Conservation (phyloP, 1,140 invertebrate species). For the Zaprionus lachaisei region DNA sequence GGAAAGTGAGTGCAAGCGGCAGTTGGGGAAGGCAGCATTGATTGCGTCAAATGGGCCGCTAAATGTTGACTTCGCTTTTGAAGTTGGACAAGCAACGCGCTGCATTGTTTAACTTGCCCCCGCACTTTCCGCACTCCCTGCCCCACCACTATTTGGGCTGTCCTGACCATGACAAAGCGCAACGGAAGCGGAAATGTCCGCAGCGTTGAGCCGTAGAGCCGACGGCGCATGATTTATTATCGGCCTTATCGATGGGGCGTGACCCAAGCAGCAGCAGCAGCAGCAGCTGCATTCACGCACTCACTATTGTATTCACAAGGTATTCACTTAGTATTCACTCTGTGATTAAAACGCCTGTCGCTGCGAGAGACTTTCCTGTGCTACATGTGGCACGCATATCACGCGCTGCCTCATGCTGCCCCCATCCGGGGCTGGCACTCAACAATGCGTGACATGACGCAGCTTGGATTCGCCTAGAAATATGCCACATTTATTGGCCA, state of each 20-base stretch:
- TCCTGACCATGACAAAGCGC: conserved; percentile 45
- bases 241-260: conserved; percentile 39
- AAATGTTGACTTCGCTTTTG: conserved; percentile 66
- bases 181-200: conserved; percentile 73
- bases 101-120: conserved; percentile 24
- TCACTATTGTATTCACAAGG: conserved; percentile 23
- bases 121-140: neutral
- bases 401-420: conserved; percentile 27
- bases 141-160: neutral
- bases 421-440: conserved; percentile 1
- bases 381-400: conserved; percentile 57
- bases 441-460: conserved; percentile 56
- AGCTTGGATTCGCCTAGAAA: conserved; percentile 29
- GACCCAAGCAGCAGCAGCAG: conserved; percentile 19
- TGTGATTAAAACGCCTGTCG: conserved; percentile 27
- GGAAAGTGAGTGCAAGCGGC: neutral
- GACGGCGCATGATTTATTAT: conserved; percentile 55
- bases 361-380: conserved; percentile 29
- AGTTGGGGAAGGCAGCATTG: conserved; percentile 42
- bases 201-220: conserved; percentile 34
- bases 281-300: conserved; percentile 25
- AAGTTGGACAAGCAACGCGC: conserved; percentile 32
- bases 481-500: conserved; percentile 44
- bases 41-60: conserved; percentile 71
- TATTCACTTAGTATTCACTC: conserved; percentile 21